Evolutionary conservation across 2,113 vertebrate species (phyloP).

Genomic region (Erinaceus europaeus): DNA sequence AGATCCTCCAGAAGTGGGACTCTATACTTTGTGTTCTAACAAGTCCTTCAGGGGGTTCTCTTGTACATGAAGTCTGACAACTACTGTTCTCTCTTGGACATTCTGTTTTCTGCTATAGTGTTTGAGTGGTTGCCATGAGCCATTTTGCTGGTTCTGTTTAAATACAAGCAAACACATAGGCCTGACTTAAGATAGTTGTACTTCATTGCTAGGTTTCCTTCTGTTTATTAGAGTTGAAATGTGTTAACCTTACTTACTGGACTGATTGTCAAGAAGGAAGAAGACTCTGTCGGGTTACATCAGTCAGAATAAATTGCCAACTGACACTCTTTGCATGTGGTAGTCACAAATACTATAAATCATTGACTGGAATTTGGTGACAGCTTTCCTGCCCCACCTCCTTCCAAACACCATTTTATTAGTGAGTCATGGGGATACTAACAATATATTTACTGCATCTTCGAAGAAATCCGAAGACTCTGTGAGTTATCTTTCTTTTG

Average conservation of each 20-base stretch:
- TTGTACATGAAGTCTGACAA: not conserved
- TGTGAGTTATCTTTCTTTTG: conserved; percentile 49
- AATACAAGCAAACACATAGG: conserved; percentile 8
- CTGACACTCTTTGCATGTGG: conserved; percentile 58
- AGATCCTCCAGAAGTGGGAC: not conserved
- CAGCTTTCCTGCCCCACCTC: conserved; percentile 31
- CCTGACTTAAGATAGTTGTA: not conserved
- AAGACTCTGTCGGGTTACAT: conserved; percentile 47
- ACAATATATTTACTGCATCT: conserved; percentile 24
- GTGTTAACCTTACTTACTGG: conserved; percentile 56
- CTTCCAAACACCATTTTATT: conserved; percentile 46
- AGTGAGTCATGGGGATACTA: conserved; percentile 30
- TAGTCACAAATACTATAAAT: conserved; percentile 63
- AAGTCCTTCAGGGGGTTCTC: not conserved
- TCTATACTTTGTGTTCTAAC: not conserved
- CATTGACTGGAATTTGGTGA: conserved; percentile 22
- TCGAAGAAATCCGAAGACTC: conserved; percentile 46
- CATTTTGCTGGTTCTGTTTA: conserved; percentile 43
- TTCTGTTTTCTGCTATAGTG: not conserved
- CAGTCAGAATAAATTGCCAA: conserved; percentile 71
- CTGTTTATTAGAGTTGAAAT: conserved; percentile 31
- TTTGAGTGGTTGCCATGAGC: conserved; percentile 20
- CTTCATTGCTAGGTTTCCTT: conserved; percentile 47
- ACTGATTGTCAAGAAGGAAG: conserved; percentile 47
- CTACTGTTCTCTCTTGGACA: not conserved